A percentile compares a stretch with the other conserved stretches of the same genome.
These are phyloP conservation scores for Reticulitermes lucifugus DNA, from an alignment of 2,888 invertebrate genomes.

Conservation along the genomic window DNA sequence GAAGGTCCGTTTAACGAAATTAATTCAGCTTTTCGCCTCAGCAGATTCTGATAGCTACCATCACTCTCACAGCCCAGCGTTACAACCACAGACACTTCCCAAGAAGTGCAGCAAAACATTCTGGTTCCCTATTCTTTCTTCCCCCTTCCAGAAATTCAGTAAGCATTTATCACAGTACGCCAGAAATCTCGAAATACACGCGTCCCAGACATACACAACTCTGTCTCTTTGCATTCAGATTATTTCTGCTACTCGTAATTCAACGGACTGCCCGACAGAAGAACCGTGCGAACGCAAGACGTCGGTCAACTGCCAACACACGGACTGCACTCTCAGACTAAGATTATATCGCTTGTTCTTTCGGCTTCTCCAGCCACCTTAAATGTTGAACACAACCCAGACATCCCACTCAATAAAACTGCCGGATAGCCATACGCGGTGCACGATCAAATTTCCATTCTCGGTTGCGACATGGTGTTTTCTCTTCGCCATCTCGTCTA, in stretches of 20 bases:
- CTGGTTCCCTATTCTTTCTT: neutral
- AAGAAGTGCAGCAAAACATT: constrained; percentile 37
- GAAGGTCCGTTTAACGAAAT: constrained; percentile 13
- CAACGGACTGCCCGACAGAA: neutral
- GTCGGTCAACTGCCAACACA: too few relatives aligned
- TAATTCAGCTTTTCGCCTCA: constrained; percentile 6
- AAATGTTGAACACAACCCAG: too few relatives aligned
- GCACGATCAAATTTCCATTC: too few relatives aligned
- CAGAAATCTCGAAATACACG: neutral
- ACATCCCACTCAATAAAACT: too few relatives aligned
- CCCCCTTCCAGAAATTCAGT: constrained; percentile 21
- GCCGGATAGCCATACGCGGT: too few relatives aligned
- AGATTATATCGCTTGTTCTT: too few relatives aligned
- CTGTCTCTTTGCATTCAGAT: neutral
- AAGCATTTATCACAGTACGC: constrained; percentile 6
- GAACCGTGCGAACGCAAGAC: too few relatives aligned
- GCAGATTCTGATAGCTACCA: neutral
- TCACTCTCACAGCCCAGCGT: neutral
- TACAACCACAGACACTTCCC: constrained; percentile 15
- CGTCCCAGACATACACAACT: neutral
- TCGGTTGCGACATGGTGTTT: too few relatives aligned
- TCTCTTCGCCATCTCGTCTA: too few relatives aligned
- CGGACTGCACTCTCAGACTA: too few relatives aligned
- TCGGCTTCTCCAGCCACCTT: too few relatives aligned
- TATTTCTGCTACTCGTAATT: neutral